A percentile compares a stretch with the other conserved stretches of the same genome.
These are phyloP conservation scores for Dasypolia templi DNA, from an alignment of 2,888 invertebrate genomes.

Conservation along the genomic window DNA sequence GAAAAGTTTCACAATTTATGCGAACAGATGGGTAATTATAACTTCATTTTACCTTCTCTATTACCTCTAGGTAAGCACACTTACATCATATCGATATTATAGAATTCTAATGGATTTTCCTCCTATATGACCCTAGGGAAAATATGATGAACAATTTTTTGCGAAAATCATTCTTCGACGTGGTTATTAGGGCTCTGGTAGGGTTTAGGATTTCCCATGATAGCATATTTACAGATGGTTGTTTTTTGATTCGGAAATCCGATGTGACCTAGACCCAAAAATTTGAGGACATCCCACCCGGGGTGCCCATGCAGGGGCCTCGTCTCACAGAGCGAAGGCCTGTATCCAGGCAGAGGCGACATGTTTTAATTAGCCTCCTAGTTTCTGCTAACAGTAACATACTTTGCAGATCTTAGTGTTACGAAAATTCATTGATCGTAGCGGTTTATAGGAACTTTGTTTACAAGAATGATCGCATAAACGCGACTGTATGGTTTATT, in stretches of 20 bases:
- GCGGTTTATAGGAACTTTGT: neutral
- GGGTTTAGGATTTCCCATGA: slow-evolving; percentile 43
- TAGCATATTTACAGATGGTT: slow-evolving; percentile 2
- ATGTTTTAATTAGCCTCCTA: neutral
- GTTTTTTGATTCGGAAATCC: neutral
- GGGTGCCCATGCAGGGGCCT: too few species aligned
- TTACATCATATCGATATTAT: slow-evolving; percentile 44
- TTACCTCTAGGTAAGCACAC: slow-evolving; percentile 16
- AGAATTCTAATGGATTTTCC: slow-evolving; percentile 53
- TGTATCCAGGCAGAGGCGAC: neutral
- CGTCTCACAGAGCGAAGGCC: neutral
- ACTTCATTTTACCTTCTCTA: slow-evolving; percentile 3
- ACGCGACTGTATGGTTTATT: too few species aligned
- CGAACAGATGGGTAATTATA: slow-evolving; percentile 23
- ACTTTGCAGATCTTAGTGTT: neutral
- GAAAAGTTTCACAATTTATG: neutral
- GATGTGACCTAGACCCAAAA: neutral
- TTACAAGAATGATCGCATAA: neutral
- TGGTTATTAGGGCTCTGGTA: slow-evolving; percentile 34
- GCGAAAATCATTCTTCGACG: slow-evolving; percentile 11
- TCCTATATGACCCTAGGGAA: slow-evolving; percentile 33
- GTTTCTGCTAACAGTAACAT: neutral
- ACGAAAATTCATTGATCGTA: neutral
- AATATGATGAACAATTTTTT: slow-evolving; percentile 42
- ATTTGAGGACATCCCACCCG: neutral